Evolutionary conservation across 2,888 invertebrate genomes (phyloP).

Genomic region (Ommatoiulus sabulosus): DNA sequence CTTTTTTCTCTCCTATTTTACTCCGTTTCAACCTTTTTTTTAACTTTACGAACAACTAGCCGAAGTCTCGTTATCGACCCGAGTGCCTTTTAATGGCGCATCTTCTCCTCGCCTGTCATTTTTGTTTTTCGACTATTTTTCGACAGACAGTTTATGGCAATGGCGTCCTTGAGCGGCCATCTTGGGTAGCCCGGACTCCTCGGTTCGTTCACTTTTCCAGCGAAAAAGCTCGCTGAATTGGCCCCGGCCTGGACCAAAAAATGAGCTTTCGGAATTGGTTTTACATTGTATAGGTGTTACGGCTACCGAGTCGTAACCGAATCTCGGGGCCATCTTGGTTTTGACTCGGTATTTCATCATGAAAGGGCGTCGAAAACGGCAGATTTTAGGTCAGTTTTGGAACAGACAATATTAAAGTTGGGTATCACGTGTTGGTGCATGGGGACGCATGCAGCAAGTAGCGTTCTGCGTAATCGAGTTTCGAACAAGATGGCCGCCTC

Average conservation of each 20-base stretch:
- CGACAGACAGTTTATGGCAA: constrained; percentile 26
- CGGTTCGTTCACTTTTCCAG: constrained; percentile 43
- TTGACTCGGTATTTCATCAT: background rate
- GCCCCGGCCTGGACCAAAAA: background rate
- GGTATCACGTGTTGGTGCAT: too few relatives aligned
- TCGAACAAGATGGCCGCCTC: too few relatives aligned
- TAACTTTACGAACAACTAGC: too few relatives aligned
- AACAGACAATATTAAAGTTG: too few relatives aligned
- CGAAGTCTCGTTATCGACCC: background rate
- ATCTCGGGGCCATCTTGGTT: too few relatives aligned
- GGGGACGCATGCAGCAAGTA: too few relatives aligned
- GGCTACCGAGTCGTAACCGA: too few relatives aligned
- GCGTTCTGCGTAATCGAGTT: too few relatives aligned
- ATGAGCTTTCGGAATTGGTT: background rate
- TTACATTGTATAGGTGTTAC: background rate
- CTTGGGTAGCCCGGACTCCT: background rate
- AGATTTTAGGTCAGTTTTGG: too few relatives aligned
- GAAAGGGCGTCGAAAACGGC: too few relatives aligned
- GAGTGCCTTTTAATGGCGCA: background rate
- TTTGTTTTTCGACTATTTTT: background rate
- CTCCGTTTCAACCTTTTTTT: too few relatives aligned
- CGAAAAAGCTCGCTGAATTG: constrained; percentile 9
- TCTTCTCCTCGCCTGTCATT: constrained; percentile 1
- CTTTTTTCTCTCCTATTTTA: constrained; percentile 6
- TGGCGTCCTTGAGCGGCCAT: constrained; percentile 32